Conservation (phyloP, 2,113 vertebrate genomes). For the Struthidea cinerea region DNA sequence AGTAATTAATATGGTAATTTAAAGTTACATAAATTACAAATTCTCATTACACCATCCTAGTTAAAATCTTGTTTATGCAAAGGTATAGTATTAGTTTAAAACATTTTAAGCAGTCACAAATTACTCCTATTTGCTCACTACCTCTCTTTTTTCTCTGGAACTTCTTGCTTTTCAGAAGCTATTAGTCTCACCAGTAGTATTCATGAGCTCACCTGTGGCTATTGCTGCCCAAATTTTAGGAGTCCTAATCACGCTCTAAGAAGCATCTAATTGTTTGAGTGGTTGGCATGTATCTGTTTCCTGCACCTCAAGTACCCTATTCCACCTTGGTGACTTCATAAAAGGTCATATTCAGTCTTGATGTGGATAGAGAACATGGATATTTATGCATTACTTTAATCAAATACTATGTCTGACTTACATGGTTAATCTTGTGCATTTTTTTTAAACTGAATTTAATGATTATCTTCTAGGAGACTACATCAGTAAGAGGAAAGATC, state of each 20-base stretch:
- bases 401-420: background rate
- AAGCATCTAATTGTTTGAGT: background rate
- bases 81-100: background rate
- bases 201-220: background rate
- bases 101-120: background rate
- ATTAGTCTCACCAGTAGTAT: background rate
- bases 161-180: background rate
- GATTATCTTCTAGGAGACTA: background rate
- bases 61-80: background rate
- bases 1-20: background rate
- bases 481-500: background rate
- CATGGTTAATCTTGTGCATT: background rate
- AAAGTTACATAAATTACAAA: background rate
- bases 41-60: background rate
- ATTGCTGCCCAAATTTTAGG: background rate
- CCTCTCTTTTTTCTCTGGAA: background rate
- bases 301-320: background rate
- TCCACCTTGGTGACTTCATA: background rate
- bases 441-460: background rate
- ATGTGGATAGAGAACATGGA: background rate
- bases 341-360: background rate
- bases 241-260: background rate
- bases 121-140: background rate
- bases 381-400: background rate
- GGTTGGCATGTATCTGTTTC: background rate